Percentiles rank a stretch among this genome's conserved stretches.
Evolutionary conservation across 2,888 invertebrate genomes (phyloP).

Genomic region (Scaeva pyrastri): DNA sequence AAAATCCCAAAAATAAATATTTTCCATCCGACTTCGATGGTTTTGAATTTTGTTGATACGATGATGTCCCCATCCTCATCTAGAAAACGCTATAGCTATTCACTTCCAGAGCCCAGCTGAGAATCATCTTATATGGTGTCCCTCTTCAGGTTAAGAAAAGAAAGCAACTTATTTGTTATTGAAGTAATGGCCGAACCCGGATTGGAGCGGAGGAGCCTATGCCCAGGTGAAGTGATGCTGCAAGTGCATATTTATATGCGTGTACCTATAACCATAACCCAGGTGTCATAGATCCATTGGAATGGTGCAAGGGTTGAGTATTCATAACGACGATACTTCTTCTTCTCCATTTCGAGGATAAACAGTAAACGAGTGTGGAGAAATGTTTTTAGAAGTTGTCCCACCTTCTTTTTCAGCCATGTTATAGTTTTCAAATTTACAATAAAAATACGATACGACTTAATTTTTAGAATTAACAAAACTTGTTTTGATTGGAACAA

Average conservation of each 20-base stretch:
- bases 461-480: no score
- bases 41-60: slow-evolving; percentile 7
- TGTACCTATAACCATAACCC: slow-evolving; percentile 59
- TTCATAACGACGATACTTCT: slow-evolving; percentile 5
- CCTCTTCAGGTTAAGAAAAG: slow-evolving; percentile 53
- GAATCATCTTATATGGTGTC: background rate
- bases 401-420: slow-evolving; percentile 33
- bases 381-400: slow-evolving; percentile 62
- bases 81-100: no score
- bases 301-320: slow-evolving; percentile 51
- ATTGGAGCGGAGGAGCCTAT: slow-evolving; percentile 12
- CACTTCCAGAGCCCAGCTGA: background rate
- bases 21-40: slow-evolving; percentile 43
- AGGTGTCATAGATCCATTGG: slow-evolving; percentile 60
- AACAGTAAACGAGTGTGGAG: background rate
- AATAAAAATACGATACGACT: no score
- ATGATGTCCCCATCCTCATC: background rate
- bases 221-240: slow-evolving; percentile 67
- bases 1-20: slow-evolving; percentile 75
- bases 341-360: no score
- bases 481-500: no score
- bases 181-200: slow-evolving; percentile 25
- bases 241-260: slow-evolving; percentile 51
- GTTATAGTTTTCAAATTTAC: no score
- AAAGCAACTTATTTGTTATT: slow-evolving; percentile 57